A percentile compares a stretch with the other conserved stretches of the same genome.
These are phyloP conservation scores for Rhadina sibilatrix DNA, from an alignment of 2,113 vertebrate species.

Conservation along the genomic window DNA sequence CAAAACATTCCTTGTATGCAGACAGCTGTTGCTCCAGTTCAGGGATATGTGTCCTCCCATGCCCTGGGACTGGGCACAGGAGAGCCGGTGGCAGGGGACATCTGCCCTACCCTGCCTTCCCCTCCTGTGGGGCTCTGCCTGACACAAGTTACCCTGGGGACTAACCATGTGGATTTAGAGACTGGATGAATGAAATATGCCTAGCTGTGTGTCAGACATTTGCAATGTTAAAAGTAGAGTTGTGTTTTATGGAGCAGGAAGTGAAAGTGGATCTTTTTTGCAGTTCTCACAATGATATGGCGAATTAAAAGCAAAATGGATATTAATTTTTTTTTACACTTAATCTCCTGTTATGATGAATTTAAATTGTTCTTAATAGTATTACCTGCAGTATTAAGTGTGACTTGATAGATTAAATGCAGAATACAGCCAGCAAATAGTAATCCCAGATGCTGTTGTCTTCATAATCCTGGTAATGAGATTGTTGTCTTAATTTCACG, in stretches of 20 bases:
- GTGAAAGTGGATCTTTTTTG: not conserved
- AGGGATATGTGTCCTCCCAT: accelerated
- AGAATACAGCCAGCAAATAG: not conserved
- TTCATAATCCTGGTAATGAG: not conserved
- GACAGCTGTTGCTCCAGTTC: accelerated
- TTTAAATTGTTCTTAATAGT: not conserved
- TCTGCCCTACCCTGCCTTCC: not conserved
- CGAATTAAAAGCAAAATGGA: not conserved
- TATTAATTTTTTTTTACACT: not conserved
- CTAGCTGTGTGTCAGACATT: not conserved
- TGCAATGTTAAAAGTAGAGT: not conserved
- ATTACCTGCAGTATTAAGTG: not conserved
- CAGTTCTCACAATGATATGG: not conserved
- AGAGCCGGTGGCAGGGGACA: accelerated
- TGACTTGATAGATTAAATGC: not conserved
- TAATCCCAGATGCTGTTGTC: slow-evolving; percentile 11
- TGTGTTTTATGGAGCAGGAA: not conserved
- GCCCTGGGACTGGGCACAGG: not conserved
- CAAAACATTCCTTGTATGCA: not conserved
- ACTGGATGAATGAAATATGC: not conserved
- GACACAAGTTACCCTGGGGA: not conserved
- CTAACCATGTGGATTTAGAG: not conserved
- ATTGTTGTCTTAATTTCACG: not conserved
- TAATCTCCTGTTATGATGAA: slow-evolving; percentile 1
- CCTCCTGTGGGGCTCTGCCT: not conserved